phyloP scores from a whole-genome alignment of 1,140 invertebrate genomes.

The Polyergus mexicanus region DNA sequence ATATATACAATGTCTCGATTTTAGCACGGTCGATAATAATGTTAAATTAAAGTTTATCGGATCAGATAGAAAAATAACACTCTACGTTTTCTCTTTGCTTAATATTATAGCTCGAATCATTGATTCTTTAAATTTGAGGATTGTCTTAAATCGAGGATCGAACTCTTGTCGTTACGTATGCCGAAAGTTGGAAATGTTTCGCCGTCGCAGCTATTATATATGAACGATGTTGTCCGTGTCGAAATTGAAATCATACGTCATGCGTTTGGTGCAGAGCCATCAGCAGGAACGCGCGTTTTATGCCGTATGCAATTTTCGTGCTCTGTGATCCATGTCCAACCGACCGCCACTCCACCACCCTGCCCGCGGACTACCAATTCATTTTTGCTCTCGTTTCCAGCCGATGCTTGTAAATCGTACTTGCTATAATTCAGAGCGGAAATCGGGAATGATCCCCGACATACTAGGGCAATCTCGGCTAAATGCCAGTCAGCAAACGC shows the following conservation, averaged over 20 bases:
- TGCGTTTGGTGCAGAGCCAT: constrained; percentile 64
- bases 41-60: not conserved
- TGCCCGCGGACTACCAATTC: constrained; percentile 81
- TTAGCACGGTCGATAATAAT: not conserved
- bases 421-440: constrained; percentile 80
- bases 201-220: not conserved
- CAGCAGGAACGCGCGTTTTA: constrained; percentile 50
- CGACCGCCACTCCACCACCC: constrained; percentile 63
- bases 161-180: too few species aligned
- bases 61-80: not conserved
- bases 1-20: not conserved
- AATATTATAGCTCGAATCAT: not conserved
- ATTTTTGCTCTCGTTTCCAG: constrained; percentile 81
- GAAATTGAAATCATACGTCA: constrained; percentile 64
- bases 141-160: not conserved
- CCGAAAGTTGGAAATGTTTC: not conserved
- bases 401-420: constrained; percentile 83
- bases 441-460: constrained; percentile 60
- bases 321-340: constrained; percentile 68
- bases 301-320: constrained; percentile 71
- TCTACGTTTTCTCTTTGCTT: not conserved
- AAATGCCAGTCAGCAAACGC: constrained; percentile 76
- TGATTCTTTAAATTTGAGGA: not conserved
- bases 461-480: constrained; percentile 64
- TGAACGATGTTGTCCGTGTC: not conserved